Conservation (phyloP, 2,888 invertebrate species). For the Hermodice carunculata region DNA sequence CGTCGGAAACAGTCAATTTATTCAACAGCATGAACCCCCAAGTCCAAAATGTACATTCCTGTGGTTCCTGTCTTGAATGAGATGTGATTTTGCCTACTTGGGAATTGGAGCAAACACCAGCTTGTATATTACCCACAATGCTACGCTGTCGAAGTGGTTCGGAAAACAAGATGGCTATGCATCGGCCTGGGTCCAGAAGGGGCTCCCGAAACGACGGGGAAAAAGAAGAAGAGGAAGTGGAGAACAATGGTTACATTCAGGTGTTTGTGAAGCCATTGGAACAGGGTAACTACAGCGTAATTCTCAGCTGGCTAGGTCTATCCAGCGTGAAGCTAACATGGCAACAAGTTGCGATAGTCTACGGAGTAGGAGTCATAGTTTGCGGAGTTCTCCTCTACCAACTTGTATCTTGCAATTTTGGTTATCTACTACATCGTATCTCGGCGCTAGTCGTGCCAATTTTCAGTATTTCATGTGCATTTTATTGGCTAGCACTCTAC, state of each 20-base stretch:
- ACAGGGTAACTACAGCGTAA: constrained; percentile 56
- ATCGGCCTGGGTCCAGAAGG: constrained; percentile 52
- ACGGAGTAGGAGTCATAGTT: constrained; percentile 50
- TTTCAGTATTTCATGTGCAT: constrained; percentile 64
- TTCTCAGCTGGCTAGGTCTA: constrained; percentile 60
- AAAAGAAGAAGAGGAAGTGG: constrained; percentile 69
- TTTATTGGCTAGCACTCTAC: constrained; percentile 65
- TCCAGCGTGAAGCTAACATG: constrained; percentile 43
- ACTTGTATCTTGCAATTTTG: constrained; percentile 59
- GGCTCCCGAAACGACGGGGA: constrained; percentile 59
- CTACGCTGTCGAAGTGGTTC: constrained; percentile 20
- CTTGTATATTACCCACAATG: constrained; percentile 54
- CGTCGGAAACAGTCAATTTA: too few relatives aligned
- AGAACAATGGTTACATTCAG: constrained; percentile 85
- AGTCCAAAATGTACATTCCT: too few relatives aligned
- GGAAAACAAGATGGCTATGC: constrained; percentile 51
- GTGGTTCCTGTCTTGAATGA: too few relatives aligned
- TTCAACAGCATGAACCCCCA: too few relatives aligned
- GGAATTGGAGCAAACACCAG: too few relatives aligned
- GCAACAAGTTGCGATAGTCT: constrained; percentile 55
- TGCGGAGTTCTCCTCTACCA: constrained; percentile 48
- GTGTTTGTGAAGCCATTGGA: constrained; percentile 63
- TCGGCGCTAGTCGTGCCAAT: constrained; percentile 63
- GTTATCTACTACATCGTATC: constrained; percentile 57
- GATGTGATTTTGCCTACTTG: too few relatives aligned